Base-by-base conservation (phyloP, 2,113 vertebrate genomes). In the Channa argus region DNA sequence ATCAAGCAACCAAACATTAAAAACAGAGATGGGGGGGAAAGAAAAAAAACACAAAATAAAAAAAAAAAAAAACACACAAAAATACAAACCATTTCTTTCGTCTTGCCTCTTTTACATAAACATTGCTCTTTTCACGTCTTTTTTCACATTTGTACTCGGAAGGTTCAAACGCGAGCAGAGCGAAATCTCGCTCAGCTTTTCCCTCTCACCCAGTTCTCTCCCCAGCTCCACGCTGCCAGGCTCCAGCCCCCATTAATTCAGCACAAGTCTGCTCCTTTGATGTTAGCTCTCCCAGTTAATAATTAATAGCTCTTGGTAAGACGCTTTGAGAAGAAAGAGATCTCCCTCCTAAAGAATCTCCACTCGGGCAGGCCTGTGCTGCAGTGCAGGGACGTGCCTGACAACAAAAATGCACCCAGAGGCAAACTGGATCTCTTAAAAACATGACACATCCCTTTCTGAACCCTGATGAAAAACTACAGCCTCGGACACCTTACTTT, bases 281-380 rank as follows among this genome's bases (percentile, higher is more conserved):
- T 92, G 94, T 93, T 76, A 45, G 92, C 43, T 49, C 93, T 94
- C 89, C 90, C 86, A 41, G 90, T 91, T 92, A 93, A 94, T 92
- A 92, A 88, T 93, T 89, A 90, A 92, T 84, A 86, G 92, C 86
- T 85, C 69, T 88, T 74, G 68, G 90, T 92, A 89, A 94, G 92
- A 93, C 75, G 82, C 86, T 93, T 74, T 52, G 79, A 91, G 88
- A 89, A 89, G 86, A 92, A 87, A 91, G 88, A 83, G 72, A 87
- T 82, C 84, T 88, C 86, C 82, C 81, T 84, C 70, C 81, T 84
- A 82, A 89, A 88, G 86, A 93, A 91, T 93, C 90, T 91, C 80
- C 81, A 86, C 79, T 84, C 80, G 15, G 89, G 89, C 89, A 86
- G 88, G 88, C 86, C 88, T 10, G 58, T 43, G 66, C 76, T 83